Evolutionary conservation across 2,797 vertebrate genomes (phyloP).

Genomic region (Melanotaenia maccullochi): DNA sequence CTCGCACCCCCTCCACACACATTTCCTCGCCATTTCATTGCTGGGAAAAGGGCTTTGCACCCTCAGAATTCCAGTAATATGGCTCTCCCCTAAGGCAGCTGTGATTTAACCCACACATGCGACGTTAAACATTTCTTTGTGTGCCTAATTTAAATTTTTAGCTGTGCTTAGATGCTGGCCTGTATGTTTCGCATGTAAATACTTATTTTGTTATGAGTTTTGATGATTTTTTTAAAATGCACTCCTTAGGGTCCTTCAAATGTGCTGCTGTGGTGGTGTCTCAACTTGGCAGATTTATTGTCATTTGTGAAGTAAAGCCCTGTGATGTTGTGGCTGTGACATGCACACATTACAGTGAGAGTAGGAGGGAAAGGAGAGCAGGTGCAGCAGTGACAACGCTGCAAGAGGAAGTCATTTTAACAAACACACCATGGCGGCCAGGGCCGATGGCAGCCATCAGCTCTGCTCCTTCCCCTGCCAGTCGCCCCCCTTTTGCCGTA

Average conservation of each 20-base stretch:
- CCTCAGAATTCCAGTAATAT: slow-evolving; percentile 62
- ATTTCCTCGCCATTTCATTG: slow-evolving; percentile 43
- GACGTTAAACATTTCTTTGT: slow-evolving; percentile 18
- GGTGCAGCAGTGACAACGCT: slow-evolving; percentile 69
- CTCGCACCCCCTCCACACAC: slow-evolving; percentile 49
- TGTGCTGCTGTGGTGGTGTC: slow-evolving; percentile 24
- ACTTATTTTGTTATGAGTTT: slow-evolving; percentile 19
- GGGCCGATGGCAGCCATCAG: slow-evolving; percentile 67
- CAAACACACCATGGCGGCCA: slow-evolving; percentile 65
- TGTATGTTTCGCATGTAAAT: slow-evolving; percentile 27
- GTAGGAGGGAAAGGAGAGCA: slow-evolving; percentile 54
- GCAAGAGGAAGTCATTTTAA: slow-evolving; percentile 73
- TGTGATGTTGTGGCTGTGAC: slow-evolving; percentile 10
- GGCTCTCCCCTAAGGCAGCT: slow-evolving; percentile 34
- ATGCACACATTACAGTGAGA: slow-evolving; percentile 4
- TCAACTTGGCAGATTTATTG: slow-evolving; percentile 35
- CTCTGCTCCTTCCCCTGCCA: slow-evolving; percentile 39
- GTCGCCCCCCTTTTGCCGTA: not conserved
- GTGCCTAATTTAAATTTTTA: slow-evolving; percentile 16
- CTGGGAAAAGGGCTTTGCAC: slow-evolving; percentile 57
- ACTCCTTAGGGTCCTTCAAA: slow-evolving; percentile 17
- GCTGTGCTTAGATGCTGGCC: slow-evolving; percentile 1
- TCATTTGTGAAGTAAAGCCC: slow-evolving; percentile 30
- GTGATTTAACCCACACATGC: slow-evolving; percentile 37
- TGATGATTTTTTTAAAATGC: not conserved